Evolutionary conservation across 2,113 vertebrate species (phyloP).

Genomic region (Nycticebus coucang): DNA sequence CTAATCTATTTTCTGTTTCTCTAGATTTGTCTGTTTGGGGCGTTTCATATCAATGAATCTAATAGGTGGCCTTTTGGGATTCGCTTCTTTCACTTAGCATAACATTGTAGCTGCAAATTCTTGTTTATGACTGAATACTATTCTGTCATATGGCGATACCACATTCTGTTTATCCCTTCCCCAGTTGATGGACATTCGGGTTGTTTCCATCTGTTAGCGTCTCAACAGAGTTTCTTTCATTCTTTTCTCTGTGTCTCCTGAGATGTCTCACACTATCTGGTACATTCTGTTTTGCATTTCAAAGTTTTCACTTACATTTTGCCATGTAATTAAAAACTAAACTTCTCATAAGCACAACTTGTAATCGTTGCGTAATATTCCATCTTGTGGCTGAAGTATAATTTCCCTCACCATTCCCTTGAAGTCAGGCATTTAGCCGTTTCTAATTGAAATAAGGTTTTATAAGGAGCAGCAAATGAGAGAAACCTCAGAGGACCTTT

Average conservation of each 20-base stretch:
- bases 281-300: neutral
- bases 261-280: neutral
- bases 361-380: neutral
- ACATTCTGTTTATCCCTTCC: neutral
- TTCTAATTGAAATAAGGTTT: conserved; percentile 59
- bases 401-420: conserved; percentile 46
- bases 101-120: neutral
- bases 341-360: neutral
- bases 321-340: conserved; percentile 38
- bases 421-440: conserved; percentile 40
- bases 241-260: neutral
- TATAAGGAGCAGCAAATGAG: conserved; percentile 49
- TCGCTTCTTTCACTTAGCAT: neutral
- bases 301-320: neutral
- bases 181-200: neutral
- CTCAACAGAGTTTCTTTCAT: neutral
- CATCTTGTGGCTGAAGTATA: conserved; percentile 4
- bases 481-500: conserved; percentile 39
- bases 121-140: neutral
- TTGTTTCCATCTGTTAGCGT: neutral
- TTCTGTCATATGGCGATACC: neutral
- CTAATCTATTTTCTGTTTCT: neutral
- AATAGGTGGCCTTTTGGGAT: neutral
- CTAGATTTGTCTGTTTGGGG: neutral
- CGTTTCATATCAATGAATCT: neutral